Evolutionary conservation across 1,140 invertebrate genomes (phyloP).

Genomic region (Bemisia tabaci): DNA sequence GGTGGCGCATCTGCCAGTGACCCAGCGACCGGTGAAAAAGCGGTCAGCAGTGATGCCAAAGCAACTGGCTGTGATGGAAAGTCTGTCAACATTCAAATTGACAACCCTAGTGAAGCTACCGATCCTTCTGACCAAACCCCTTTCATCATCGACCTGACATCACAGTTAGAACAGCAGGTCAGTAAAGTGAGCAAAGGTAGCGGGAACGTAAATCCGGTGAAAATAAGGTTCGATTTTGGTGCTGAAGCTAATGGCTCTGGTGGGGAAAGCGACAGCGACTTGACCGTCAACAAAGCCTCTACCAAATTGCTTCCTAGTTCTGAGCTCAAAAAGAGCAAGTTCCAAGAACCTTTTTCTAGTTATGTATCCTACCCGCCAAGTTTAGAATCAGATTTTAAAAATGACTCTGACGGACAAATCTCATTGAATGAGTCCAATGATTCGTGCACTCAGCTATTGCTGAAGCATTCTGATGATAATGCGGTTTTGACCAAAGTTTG

Average conservation of each 20-base stretch:
- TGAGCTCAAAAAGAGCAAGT: not conserved
- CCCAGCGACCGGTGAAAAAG: slow-evolving; percentile 8
- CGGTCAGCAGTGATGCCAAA: slow-evolving; percentile 4
- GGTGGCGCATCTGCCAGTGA: slow-evolving; percentile 2
- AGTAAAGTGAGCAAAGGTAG: not conserved
- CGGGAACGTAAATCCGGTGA: slow-evolving; percentile 16
- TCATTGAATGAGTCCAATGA: not conserved
- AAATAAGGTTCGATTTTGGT: slow-evolving; percentile 21
- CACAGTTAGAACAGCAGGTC: not conserved
- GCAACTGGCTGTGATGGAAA: slow-evolving; percentile 14
- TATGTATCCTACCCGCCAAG: not conserved
- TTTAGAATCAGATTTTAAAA: not conserved
- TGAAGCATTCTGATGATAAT: not conserved
- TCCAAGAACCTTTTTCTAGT: not conserved
- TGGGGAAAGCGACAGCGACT: not conserved
- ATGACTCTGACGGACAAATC: not conserved
- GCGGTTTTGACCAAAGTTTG: not conserved
- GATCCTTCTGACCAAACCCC: slow-evolving; percentile 7
- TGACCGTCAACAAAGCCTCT: not conserved
- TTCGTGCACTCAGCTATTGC: not conserved
- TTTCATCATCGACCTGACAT: not conserved
- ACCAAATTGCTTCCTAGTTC: not conserved
- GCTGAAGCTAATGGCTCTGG: not conserved
- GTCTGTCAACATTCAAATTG: slow-evolving; percentile 24
- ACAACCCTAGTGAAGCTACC: slow-evolving; percentile 10